Base-by-base conservation (phyloP, 64 coral and sea anemone species). In the Montipora sp. region DNA sequence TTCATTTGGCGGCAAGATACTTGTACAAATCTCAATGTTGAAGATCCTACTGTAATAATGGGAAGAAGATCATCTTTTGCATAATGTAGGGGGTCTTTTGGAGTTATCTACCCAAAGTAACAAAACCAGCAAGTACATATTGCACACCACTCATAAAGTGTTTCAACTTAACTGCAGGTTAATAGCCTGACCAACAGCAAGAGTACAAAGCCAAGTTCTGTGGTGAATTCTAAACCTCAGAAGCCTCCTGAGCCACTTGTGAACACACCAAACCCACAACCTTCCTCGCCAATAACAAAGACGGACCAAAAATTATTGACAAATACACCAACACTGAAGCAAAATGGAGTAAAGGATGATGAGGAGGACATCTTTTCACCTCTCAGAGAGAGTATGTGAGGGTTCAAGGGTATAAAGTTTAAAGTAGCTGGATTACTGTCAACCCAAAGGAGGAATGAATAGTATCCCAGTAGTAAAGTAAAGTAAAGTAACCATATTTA, bases 351-450 rank as follows among this genome's bases (percentile, higher is more conserved):
- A 9, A 80, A 89, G 46, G 76, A 83, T 24, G 83, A 93, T 5
- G 81, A 95, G 8, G 94, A 93, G 78, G 96, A 94, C 36, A 75
- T 98, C 16, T 98, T 98, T 48, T 98, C 96, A 57, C 96, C 96
- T 24, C 47, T 98, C 5, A 98, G 94, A 91, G 96, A 95, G 88
- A 85, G 96, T 98, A 66, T 20, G 88, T 80, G 11, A 48, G 16
- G 1, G 16, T 12, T 63, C 53, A 57, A 11, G 53, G 60, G 9
- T 12, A 14, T 63, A 14, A 12, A 14, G 0, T 16, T 63, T 36
- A 36, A 36, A 36, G 36, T 36, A 36, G 36, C 36, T 36, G 36
- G 36, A 36, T 36, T 36, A 36, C 36, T 36, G 36, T 36, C 36
- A 36, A 36, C 36, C 36, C 36, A 36, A 0, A 36, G 36, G 36